These are phyloP conservation scores for Stenurella melanura DNA, from an alignment of 2,888 invertebrate species.

Conservation along the genomic window DNA sequence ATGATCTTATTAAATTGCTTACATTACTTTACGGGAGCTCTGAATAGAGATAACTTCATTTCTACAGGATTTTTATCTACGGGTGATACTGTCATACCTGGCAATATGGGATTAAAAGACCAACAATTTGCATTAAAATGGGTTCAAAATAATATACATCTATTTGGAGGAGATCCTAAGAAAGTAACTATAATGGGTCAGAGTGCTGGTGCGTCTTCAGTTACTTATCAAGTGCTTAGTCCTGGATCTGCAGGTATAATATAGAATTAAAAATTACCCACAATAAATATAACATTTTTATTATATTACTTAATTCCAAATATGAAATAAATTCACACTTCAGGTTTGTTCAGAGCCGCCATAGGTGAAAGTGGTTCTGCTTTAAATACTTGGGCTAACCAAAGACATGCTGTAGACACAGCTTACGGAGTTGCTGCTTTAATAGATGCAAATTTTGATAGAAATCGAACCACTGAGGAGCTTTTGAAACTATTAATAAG, in stretches of 20 bases:
- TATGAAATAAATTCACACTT: background rate
- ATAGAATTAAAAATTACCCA: background rate
- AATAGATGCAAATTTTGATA: conserved; percentile 48
- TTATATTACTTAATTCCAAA: too few relatives aligned
- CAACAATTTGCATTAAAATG: conserved; percentile 62
- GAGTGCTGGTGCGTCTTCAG: conserved; percentile 64
- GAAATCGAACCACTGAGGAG: conserved; percentile 44
- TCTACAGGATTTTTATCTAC: conserved; percentile 62
- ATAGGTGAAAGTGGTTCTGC: conserved; percentile 60
- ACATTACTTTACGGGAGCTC: too few relatives aligned
- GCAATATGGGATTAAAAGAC: conserved; percentile 65
- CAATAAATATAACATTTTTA: too few relatives aligned
- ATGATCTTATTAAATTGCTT: too few relatives aligned
- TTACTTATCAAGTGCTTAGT: conserved; percentile 58
- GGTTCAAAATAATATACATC: conserved; percentile 59
- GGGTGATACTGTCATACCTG: conserved; percentile 59
- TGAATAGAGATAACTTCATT: background rate
- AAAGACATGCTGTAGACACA: conserved; percentile 58
- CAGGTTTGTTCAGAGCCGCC: conserved; percentile 58
- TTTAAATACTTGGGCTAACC: conserved; percentile 57
- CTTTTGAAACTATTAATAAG: conserved; percentile 48
- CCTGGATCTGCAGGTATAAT: conserved; percentile 48
- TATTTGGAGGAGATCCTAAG: conserved; percentile 62
- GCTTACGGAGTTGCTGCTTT: conserved; percentile 57
- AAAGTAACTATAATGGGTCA: conserved; percentile 63